phyloP scores from a whole-genome alignment of 2,113 vertebrate species.

The Laticauda laticaudata region DNA sequence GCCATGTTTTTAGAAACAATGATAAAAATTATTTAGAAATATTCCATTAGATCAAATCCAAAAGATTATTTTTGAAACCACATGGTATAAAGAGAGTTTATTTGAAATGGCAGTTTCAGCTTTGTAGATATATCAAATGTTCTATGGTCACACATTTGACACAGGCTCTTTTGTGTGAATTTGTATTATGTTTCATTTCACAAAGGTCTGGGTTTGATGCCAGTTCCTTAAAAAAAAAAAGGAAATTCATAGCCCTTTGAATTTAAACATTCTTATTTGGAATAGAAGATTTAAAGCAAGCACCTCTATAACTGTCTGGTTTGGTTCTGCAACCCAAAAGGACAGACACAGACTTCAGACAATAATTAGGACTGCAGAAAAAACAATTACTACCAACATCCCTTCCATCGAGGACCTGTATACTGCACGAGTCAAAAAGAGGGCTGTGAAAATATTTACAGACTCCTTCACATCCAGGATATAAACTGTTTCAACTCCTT shows the following conservation, averaged over 20 bases:
- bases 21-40: slow-evolving; percentile 12
- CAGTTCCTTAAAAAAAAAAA: slow-evolving; percentile 5
- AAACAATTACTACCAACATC: too few species aligned
- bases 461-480: too few species aligned
- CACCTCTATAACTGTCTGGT: too few species aligned
- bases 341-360: too few species aligned
- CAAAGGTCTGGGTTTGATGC: slow-evolving; percentile 10
- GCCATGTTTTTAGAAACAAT: background rate
- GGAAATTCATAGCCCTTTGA: background rate
- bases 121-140: slow-evolving; percentile 12
- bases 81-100: slow-evolving; percentile 17
- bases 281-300: slow-evolving; percentile 24
- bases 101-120: slow-evolving; percentile 12
- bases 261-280: background rate
- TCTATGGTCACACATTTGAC: slow-evolving; percentile 3
- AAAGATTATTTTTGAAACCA: slow-evolving; percentile 30
- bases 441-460: too few species aligned
- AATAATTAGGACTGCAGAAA: too few species aligned
- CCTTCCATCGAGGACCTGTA: too few species aligned
- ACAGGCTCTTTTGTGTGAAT: slow-evolving; percentile 27
- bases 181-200: slow-evolving; percentile 18
- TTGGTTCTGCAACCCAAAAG: too few species aligned
- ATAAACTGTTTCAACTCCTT: too few species aligned
- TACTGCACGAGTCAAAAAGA: too few species aligned
- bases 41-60: slow-evolving; percentile 16